A percentile compares a stretch with the other conserved stretches of the same genome.
Conservation (phyloP, 2,888 invertebrate species). For the Leucophora obtusa region DNA sequence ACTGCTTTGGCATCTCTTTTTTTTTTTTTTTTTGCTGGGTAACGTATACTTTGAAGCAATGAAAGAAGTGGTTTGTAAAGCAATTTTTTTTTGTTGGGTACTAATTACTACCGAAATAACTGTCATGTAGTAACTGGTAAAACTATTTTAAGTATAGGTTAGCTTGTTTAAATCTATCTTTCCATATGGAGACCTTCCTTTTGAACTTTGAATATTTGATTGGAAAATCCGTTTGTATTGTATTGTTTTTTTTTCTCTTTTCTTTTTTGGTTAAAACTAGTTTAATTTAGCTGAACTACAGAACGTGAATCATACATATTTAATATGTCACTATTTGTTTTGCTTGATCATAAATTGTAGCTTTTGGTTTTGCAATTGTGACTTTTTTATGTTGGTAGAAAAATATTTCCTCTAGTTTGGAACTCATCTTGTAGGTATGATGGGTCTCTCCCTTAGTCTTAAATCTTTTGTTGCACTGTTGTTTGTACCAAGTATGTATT, state of each 20-base stretch:
- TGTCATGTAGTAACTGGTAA: too few relatives aligned
- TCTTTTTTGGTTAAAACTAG: conserved; percentile 1
- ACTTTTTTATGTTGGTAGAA: not conserved
- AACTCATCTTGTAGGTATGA: conserved; percentile 32
- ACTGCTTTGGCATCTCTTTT: too few relatives aligned
- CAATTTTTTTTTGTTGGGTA: too few relatives aligned
- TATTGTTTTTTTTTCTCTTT: not conserved
- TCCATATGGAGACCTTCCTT: not conserved
- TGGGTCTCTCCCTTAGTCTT: conserved; percentile 22
- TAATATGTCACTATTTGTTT: conserved; percentile 40
- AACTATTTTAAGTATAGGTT: too few relatives aligned
- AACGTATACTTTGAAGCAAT: too few relatives aligned
- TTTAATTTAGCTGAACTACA: not conserved
- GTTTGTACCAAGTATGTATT: conserved; percentile 3
- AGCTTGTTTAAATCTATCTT: too few relatives aligned
- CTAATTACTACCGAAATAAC: too few relatives aligned
- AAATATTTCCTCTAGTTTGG: not conserved
- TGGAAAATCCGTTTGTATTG: conserved; percentile 6
- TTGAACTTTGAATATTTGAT: not conserved
- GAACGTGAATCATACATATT: conserved; percentile 33
- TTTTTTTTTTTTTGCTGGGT: too few relatives aligned
- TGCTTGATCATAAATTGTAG: conserved; percentile 40
- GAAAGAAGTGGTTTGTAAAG: too few relatives aligned
- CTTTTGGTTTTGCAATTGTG: conserved; percentile 22
- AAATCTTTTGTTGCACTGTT: conserved; percentile 6